Percentiles rank a stretch among this genome's conserved stretches.
Conservation (phyloP, 2,888 invertebrate species). For the Fissipunctia ypsillon region DNA sequence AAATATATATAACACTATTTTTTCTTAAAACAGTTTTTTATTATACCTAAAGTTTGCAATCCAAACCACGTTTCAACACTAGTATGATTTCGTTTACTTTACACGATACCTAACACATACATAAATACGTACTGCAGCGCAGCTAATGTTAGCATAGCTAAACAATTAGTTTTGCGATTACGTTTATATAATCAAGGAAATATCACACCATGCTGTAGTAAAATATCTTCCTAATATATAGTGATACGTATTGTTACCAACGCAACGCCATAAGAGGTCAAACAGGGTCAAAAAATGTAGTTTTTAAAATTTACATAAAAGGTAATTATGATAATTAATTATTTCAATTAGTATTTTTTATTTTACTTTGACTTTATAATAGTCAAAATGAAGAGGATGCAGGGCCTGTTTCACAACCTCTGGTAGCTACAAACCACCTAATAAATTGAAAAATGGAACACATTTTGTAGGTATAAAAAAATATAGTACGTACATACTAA, state of each 20-base stretch:
- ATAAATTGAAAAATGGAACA: neutral
- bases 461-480: no score
- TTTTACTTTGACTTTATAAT: neutral
- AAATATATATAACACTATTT: no score
- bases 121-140: neutral
- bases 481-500: no score
- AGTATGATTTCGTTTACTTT: neutral
- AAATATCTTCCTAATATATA: conserved; percentile 2
- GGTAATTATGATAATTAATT: neutral
- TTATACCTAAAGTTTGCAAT: no score
- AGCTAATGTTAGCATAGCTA: conserved; percentile 16
- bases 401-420: neutral
- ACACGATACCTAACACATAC: neutral
- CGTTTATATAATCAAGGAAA: conserved; percentile 11
- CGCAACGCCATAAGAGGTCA: neutral
- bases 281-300: neutral
- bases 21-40: neutral
- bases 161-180: conserved; percentile 19
- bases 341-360: neutral
- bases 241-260: neutral
- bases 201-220: conserved; percentile 5
- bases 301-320: neutral
- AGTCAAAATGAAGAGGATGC: neutral
- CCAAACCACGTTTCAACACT: neutral
- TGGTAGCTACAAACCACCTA: no score